Percentiles rank a stretch among this genome's conserved stretches.
phyloP scores from a whole-genome alignment of 2,797 vertebrate species.

The Semotilus atromaculatus region DNA sequence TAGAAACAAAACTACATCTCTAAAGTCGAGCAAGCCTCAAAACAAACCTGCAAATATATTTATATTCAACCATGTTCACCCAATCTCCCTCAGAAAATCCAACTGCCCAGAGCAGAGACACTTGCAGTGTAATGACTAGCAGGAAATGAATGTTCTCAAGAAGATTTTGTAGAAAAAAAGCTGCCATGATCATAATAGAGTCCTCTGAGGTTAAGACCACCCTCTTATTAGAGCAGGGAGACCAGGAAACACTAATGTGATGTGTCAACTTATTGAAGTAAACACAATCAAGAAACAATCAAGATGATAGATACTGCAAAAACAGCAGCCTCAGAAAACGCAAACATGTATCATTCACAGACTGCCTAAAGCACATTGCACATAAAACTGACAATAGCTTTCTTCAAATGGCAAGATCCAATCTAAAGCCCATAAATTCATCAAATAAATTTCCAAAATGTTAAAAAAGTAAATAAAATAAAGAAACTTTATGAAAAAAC shows the following conservation, averaged over 20 bases:
- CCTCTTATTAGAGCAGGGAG: not conserved
- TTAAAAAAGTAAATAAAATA: not conserved
- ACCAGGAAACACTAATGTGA: constrained; percentile 5
- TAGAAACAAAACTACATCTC: constrained; percentile 28
- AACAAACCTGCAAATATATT: not conserved
- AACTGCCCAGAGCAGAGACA: constrained; percentile 2
- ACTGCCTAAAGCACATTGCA: not conserved
- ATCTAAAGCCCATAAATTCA: not conserved
- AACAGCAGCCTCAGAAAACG: not conserved
- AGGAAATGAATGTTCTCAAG: constrained; percentile 50
- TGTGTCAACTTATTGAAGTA: not conserved
- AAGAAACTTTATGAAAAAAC: not conserved
- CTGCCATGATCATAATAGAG: constrained; percentile 17
- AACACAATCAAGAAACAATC: not conserved
- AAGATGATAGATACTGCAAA: not conserved
- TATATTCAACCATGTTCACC: not conserved
- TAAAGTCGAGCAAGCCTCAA: too few relatives aligned
- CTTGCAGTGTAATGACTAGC: constrained; percentile 44
- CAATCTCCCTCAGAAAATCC: constrained; percentile 17
- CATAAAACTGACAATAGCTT: not conserved
- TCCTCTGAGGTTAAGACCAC: not conserved
- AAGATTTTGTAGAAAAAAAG: constrained; percentile 42
- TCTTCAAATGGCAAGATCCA: not conserved
- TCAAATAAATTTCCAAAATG: not conserved
- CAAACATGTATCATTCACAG: not conserved